A percentile compares a stretch with the other conserved stretches of the same genome.
Conservation (phyloP, 2,888 invertebrate species). For the Adelphocoris suturalis region DNA sequence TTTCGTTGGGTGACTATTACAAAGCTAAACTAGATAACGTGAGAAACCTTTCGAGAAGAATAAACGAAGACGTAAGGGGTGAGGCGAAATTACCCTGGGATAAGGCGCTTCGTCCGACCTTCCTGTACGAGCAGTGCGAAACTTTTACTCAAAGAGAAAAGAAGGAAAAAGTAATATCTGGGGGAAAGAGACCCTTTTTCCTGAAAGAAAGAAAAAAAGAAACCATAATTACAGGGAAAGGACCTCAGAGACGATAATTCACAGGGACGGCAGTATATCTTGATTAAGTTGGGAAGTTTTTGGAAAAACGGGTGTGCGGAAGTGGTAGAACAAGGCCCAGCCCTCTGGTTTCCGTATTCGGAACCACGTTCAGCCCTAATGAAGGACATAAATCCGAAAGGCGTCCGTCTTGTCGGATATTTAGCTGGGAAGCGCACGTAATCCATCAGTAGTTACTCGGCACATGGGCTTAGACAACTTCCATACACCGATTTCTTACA, state of each 20-base stretch:
- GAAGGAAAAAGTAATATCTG: slow-evolving; percentile 2
- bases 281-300: slow-evolving; percentile 26
- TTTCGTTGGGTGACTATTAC: too few relatives aligned
- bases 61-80: not conserved
- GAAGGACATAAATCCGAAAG: slow-evolving; percentile 2
- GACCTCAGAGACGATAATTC: slow-evolving; percentile 28
- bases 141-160: not conserved
- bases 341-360: not conserved
- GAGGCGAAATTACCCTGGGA: not conserved
- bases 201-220: not conserved
- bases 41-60: not conserved
- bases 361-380: not conserved
- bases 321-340: not conserved
- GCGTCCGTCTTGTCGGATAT: too few relatives aligned
- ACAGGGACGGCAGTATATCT: not conserved
- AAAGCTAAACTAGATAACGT: not conserved
- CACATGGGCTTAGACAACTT: too few relatives aligned
- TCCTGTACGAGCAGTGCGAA: not conserved
- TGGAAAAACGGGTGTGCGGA: slow-evolving; percentile 25
- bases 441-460: too few relatives aligned
- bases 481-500: too few relatives aligned
- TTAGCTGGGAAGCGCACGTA: too few relatives aligned
- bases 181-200: not conserved
- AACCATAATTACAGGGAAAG: not conserved
- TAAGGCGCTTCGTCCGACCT: not conserved